phyloP scores from a whole-genome alignment of 2,888 invertebrate genomes.

The Globia sparganii region DNA sequence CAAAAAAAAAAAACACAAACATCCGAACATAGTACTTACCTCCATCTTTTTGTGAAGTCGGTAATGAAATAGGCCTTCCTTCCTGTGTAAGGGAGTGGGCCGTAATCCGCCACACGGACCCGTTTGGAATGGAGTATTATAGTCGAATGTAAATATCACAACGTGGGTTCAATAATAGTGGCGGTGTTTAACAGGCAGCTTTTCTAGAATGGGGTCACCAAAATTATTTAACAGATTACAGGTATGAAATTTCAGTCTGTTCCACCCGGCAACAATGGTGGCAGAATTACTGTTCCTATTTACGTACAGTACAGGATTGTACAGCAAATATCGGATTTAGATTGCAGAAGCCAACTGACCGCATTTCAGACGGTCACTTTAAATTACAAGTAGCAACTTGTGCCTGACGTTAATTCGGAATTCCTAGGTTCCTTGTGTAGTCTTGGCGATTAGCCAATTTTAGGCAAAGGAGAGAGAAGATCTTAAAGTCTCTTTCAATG shows the following conservation, averaged over 20 bases:
- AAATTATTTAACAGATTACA: not conserved
- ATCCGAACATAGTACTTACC: too few relatives aligned
- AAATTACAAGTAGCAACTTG: constrained; percentile 40
- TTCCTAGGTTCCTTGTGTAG: constrained; percentile 23
- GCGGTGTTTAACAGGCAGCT: not conserved
- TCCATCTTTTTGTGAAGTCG: too few relatives aligned
- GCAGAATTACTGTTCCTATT: constrained; percentile 14
- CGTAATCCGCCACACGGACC: not conserved
- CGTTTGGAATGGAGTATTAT: not conserved
- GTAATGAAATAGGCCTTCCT: not conserved
- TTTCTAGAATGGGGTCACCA: not conserved
- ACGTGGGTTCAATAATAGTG: not conserved
- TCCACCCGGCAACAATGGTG: not conserved
- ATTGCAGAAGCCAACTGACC: constrained; percentile 31
- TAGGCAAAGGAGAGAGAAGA: constrained; percentile 18
- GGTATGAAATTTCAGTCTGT: not conserved
- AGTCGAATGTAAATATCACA: not conserved
- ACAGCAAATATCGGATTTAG: constrained; percentile 32
- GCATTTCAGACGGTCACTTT: constrained; percentile 33
- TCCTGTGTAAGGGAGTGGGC: not conserved
- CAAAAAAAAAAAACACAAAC: too few relatives aligned
- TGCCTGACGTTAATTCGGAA: constrained; percentile 37
- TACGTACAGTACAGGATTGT: not conserved
- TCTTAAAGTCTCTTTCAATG: constrained; percentile 17
- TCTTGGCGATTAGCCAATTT: constrained; percentile 55